Base-by-base conservation (phyloP, 2,888 invertebrate genomes). In the Formica aserva region DNA sequence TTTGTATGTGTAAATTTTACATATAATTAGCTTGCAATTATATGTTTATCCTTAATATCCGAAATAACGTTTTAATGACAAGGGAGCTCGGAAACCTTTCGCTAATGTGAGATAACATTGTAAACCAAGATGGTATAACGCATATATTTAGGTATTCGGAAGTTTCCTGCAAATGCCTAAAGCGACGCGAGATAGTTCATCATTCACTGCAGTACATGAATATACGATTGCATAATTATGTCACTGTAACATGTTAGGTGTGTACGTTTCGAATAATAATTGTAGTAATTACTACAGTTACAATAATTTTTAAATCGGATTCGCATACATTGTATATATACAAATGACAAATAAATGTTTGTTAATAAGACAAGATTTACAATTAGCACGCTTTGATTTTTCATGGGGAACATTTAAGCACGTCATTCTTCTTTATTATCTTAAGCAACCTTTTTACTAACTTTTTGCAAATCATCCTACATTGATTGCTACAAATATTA, bases 151-250 rank as follows among this genome's bases (percentile, higher is more conserved):
- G 26, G 29, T 52, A 22, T 9, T 29, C 35, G 48, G 45, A 86
- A 88, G 78, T 85, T 88, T 75, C 69, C n/a, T 57, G 3, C 15
- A 57, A 66, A 29, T 63, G 80, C 80, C 82, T 82, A 62, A n/a
- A 82, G 87, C 82, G 55, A 29, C 29, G 60, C 74, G 72, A 87
- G 88, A 89, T 88, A 84, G 84, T 85, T 35, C 32, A 35, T 35
- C 83, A 75, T 80, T 67, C 72, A 83, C 82, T 86, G 55, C 77
- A 57, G 62, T 71, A 77, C 72, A 75, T 29, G 63, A 55, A 77
- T 81, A 48, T 82, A 69, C 45, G 66, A 72, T 74, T 74, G 29
- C 60, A 41, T 60, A 45, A 62, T 11, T 45, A 62, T 29, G 13
- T 62, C 41, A 74, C 29, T 45, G 22, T 41, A 15, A 4, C n/a